Evolutionary conservation across 2,113 vertebrate species (phyloP), one percentile per base, ranked within the genome.

Genomic region (Myotis davidii): DNA sequence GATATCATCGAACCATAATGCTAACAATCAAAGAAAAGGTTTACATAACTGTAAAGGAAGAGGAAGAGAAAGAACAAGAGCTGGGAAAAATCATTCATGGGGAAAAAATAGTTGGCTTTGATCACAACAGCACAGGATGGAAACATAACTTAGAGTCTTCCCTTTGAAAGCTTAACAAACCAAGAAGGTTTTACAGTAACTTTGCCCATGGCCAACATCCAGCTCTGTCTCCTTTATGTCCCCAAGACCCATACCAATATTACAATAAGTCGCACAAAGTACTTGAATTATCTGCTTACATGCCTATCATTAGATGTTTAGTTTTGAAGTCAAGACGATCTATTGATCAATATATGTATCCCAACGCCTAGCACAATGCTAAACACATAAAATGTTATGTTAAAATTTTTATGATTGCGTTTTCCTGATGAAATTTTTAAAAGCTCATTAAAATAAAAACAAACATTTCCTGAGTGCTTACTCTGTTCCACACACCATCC

Each of bases 81-180:
- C 14, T 85, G 6, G 25, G 16, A 45, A 76, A 91, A 88, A 87
- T 29, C 10, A 48, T 17, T 86, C 34, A 32, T 69, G 39, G 45
- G 5, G 29, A 77, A n/a, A 37, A 39, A 73, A 23, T 3, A 21
- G 27, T 67, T 81, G 50, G 29, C 18, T 90, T 94, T 90, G 64
- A 96, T 87, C 14, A 45, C 1, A 70, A 25, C 10, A 56, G 48
- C 23, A 76, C 29, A 87, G 16, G 32, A 83, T 74, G 45, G 9
- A 93, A 87, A 76, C 32, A 48, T 2, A 85, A 25, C 18, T 88
- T 72, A 48, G 52, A 29, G 48, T 76, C 56, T 77, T 90, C 50
- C 20, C 84, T 88, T 72, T 90, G 83, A 67, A 61, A 94, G 25
- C 9, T 70, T 45, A n/a, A 85, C 9, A 87, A 84, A 94, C 17